Evolutionary conservation across 2,113 vertebrate genomes (phyloP), one percentile per base, ranked within the genome.

Genomic region (Caracal caracal): DNA sequence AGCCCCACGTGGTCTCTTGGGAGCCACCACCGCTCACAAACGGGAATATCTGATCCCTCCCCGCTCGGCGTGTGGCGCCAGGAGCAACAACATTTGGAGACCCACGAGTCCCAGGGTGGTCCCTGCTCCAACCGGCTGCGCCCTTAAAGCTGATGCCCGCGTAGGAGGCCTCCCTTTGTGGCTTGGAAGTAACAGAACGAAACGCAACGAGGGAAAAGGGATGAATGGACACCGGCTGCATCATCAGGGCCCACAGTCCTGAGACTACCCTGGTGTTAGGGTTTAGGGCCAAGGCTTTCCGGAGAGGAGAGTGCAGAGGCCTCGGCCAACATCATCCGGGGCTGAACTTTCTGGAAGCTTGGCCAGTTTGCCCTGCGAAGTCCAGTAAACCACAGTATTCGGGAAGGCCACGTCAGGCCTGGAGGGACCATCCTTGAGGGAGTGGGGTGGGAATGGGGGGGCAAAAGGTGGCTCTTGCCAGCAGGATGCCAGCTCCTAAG

Each of bases 71-170:
- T 37, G 49, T 81, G 70, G 65, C 0, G 47, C 91, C 82, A 86
- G 56, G 95, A 37, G n/a, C 37, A 91, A 11, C 95, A 28, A 11
- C 95, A 28, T 13, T 89, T 73, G 90, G 56, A 81, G 90, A 75
- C 96, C n/a, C 76, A 11, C 40, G 11, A 81, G 82, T 24, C 66
- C 66, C 88, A 49, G 71, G 93, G 93, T 70, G 90, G 90, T 93
- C 95, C 94, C 76, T 49, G 95, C 35, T 93, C 30, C 95, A 93
- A 49, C 88, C 73, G 51, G 61, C 94, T 75, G 82, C 37, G 33
- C 88, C 75, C 80, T 65, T 49, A 84, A 86, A 78, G 88, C 66
- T 16, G 49, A 30, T 61, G 63, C 43, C 94, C 3, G 40, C 33
- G 20, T 13, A 61, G 83, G 92, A 93, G 91, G 96, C 95, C 59